Base-by-base conservation (phyloP, 2,113 vertebrate species). In the Tapirus terrestris region DNA sequence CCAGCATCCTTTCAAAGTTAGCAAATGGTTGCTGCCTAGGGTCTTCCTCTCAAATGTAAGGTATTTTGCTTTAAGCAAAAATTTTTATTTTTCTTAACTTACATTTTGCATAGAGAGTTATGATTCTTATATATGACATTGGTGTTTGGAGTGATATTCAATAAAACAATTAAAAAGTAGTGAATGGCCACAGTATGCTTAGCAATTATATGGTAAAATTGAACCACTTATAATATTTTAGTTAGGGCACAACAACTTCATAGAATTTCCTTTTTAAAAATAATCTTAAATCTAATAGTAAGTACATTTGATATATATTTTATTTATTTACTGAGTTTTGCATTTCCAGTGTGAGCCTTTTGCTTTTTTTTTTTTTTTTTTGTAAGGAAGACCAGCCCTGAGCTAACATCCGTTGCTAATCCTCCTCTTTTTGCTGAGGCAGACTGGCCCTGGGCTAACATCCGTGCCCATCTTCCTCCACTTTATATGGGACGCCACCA, bases 241-340 rank as follows among this genome's bases (percentile, higher is more conserved):
- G 70, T 43, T 56, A 65, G 36, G 11, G 53, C 29, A n/a, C 45
- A 60, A 27, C 25, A 60, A 48, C 43, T 81, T 81, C 11, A 73
- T 48, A 82, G 67, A 33, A 72, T 79, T 89, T 84, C 36, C n/a
- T 56, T 91, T 82, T 43, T 75, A 23, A 91, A 94, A 86, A 77
- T 68, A 61, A 72, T 48, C 60, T 63, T 94, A 75, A 75, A 75
- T 76, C 29, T 86, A 82, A 82, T 67, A 91, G 29, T n/a, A 96
- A 63, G 61, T 48, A 56, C 43, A 90, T 29, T 31, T 77, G 61
- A 45, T 14, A 36, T 16, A 33, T 33, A 31, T 36, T 96, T 83
- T 79, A 33, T 81, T 80, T 81, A 67, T 29, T 56, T 72, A 51
- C 60, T 65, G n/a, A 87, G 21, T 58, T 73, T 83, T 91, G 27